Base-by-base conservation (phyloP, 2,797 vertebrate species). In the Poecile montanus region DNA sequence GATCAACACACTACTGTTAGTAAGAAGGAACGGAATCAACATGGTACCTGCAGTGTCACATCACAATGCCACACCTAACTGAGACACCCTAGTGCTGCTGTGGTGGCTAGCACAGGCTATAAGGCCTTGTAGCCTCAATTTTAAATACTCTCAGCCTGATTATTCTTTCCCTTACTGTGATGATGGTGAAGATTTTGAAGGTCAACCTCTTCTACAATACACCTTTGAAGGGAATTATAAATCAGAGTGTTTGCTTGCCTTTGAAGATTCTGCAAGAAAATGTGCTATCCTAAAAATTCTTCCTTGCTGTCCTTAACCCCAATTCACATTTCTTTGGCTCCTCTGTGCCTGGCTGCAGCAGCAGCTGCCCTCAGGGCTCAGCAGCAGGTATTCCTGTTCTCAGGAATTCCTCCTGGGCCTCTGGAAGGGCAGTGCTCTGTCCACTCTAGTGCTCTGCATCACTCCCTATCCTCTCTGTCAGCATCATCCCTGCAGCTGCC, bases 381-480 rank as follows among this genome's bases (percentile, higher is more conserved):
- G 74, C 74, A 30, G 47, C 17, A 16, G 27, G n/a, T 32, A 23
- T 17, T 65, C 61, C 72, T 74, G 72, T 48, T 67, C 62, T 27
- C 74, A 48, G 56, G 8, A 79, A 12, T 50, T 67, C 44, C 74
- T 57, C 27, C 81, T 27, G 53, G 30, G 20, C 57, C 53, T 66
- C 82, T 30, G 13, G 4, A 60, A 30, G 48, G 38, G 30, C 57
- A 57, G 15, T 8, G 62, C 42, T 53, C 74, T 68, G 53, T 45
- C 38, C 60, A 44, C 50, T 48, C 60, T 44, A 67, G 34, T n/a
- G n/a, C 0, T 1, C 63, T 23, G 32, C 65, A n/a, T 29, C 0
- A 0, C 51, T 67, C 65, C 54, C 70, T 16, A 5, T 12, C 20
- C 30, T 34, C 67, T 40, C 81, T 56, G 47, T 8, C 13, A 32